Conservation (phyloP, 2,888 invertebrate species). For the Syritta pipiens region DNA sequence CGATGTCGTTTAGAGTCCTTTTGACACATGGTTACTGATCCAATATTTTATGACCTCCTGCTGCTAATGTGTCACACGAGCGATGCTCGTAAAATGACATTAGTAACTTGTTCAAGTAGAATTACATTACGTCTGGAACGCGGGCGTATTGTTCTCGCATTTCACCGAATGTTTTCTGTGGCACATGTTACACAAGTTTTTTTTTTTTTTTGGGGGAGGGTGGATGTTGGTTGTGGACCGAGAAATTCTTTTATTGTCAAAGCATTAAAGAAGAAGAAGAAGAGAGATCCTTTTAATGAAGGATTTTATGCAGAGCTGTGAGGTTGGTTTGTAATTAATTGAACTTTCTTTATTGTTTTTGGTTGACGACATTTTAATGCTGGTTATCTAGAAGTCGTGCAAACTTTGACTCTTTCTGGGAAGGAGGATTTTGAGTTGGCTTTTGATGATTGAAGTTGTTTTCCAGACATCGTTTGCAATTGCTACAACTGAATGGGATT, state of each 20-base stretch:
- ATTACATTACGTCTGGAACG: conserved; percentile 24
- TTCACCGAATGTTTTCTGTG: background rate
- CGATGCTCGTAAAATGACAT: conserved; percentile 27
- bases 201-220: background rate
- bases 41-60: conserved; percentile 20
- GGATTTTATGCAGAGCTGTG: too few relatives aligned
- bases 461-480: too few relatives aligned
- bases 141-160: conserved; percentile 23
- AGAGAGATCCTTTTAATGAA: too few relatives aligned
- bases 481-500: too few relatives aligned
- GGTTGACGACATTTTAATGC: too few relatives aligned
- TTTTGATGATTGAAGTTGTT: too few relatives aligned
- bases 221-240: background rate
- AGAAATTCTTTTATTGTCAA: conserved; percentile 1
- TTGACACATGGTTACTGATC: conserved; percentile 1
- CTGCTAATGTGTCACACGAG: conserved; percentile 40
- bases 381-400: too few relatives aligned
- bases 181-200: conserved; percentile 3
- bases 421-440: too few relatives aligned
- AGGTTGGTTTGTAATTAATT: too few relatives aligned
- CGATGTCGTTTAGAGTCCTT: background rate
- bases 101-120: conserved; percentile 21
- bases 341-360: too few relatives aligned
- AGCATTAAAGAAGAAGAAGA: background rate
- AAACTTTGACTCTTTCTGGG: too few relatives aligned